Evolutionary conservation across 2,113 vertebrate species (phyloP).

Genomic region (Platanista minor): DNA sequence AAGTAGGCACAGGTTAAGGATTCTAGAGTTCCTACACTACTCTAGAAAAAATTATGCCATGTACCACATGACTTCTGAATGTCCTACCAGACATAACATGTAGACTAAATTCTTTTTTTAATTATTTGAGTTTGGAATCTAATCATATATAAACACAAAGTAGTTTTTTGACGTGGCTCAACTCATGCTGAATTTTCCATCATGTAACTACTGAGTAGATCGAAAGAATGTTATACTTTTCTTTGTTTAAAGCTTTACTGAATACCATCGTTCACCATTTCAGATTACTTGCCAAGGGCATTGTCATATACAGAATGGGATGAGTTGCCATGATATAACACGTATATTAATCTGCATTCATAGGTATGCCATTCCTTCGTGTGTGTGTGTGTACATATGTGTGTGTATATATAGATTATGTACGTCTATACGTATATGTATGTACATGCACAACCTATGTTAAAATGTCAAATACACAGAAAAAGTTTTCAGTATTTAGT

Average conservation of each 20-base stretch:
- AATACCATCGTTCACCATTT: background rate
- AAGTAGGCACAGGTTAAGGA: background rate
- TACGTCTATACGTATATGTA: background rate
- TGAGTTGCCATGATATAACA: background rate
- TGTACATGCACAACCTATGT: background rate
- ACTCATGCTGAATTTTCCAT: background rate
- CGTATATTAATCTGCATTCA: background rate
- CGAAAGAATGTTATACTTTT: background rate
- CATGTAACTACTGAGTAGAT: background rate
- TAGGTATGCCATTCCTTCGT: background rate
- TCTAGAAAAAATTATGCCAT: background rate
- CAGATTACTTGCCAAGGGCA: background rate
- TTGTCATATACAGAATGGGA: background rate
- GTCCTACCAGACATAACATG: background rate
- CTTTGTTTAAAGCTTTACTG: background rate
- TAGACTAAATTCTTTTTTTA: background rate
- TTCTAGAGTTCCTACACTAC: background rate
- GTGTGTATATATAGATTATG: background rate
- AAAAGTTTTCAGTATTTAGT: background rate
- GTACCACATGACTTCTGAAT: background rate
- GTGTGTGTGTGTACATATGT: background rate
- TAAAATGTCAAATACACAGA: background rate
- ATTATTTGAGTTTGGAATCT: background rate
- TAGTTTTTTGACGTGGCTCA: background rate
- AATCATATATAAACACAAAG: background rate